Conservation (phyloP, 2,113 vertebrate genomes). For the Oxyruncus cristatus region DNA sequence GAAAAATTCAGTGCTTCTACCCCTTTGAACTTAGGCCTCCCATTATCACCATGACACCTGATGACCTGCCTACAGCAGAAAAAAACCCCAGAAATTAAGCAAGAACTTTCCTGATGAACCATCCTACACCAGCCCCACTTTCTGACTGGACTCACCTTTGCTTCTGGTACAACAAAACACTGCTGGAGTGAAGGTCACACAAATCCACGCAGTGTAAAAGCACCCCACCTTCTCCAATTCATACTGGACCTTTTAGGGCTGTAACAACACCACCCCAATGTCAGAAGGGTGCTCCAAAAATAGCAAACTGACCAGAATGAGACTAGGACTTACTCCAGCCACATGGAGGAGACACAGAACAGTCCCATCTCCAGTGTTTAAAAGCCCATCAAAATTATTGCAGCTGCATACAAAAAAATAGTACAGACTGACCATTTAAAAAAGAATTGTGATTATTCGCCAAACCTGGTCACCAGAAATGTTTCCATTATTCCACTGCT, state of each 20-base stretch:
- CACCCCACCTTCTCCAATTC: not conserved
- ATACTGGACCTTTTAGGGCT: not conserved
- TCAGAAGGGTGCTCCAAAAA: not conserved
- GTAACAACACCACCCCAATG: not conserved
- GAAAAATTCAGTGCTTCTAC: not conserved
- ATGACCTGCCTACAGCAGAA: not conserved
- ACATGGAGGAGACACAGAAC: not conserved
- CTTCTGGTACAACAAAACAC: not conserved
- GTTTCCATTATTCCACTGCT: not conserved
- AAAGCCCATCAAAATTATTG: not conserved
- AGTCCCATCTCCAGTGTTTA: not conserved
- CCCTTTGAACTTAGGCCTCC: not conserved
- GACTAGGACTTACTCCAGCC: not conserved
- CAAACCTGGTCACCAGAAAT: not conserved
- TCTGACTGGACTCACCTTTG: not conserved
- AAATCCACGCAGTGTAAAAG: not conserved
- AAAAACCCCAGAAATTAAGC: not conserved
- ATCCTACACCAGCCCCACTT: not conserved
- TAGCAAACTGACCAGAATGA: not conserved
- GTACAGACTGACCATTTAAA: not conserved
- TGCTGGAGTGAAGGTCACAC: not conserved
- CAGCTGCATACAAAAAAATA: not conserved
- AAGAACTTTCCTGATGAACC: not conserved
- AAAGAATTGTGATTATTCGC: not conserved
- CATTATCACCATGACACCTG: not conserved